Evolutionary conservation across 2,888 invertebrate genomes (phyloP).

Genomic region (Coenonympha glycerion): DNA sequence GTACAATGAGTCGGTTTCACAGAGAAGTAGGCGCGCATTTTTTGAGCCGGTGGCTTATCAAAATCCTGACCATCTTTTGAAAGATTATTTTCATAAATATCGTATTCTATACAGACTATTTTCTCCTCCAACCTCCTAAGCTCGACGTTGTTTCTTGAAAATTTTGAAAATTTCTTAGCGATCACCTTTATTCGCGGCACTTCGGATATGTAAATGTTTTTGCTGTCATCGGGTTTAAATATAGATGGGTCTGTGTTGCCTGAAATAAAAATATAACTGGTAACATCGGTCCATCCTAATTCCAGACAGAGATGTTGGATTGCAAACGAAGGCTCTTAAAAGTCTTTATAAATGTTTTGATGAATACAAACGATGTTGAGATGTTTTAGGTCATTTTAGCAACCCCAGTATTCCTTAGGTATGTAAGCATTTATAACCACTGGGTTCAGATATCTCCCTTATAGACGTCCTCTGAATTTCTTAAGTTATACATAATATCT

Average conservation of each 20-base stretch:
- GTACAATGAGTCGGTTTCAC: conserved; percentile 35
- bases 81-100: conserved; percentile 40
- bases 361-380: no score
- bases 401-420: no score
- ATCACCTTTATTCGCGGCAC: conserved; percentile 54
- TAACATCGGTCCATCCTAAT: no score
- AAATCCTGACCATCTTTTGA: conserved; percentile 13
- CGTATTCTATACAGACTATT: conserved; percentile 62
- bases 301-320: no score
- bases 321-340: no score
- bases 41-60: conserved; percentile 41
- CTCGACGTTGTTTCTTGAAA: conserved; percentile 52
- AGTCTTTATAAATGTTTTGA: no score
- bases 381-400: no score
- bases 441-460: no score
- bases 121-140: conserved; percentile 56
- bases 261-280: conserved; percentile 4
- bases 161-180: conserved; percentile 54
- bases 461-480: no score
- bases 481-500: no score
- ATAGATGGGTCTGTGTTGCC: conserved; percentile 11
- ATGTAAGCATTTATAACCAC: no score
- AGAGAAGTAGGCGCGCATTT: conserved; percentile 57
- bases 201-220: conserved; percentile 46
- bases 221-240: conserved; percentile 12